phyloP scores from a whole-genome alignment of 2,797 vertebrate species.

The Leptodon cayanensis region DNA sequence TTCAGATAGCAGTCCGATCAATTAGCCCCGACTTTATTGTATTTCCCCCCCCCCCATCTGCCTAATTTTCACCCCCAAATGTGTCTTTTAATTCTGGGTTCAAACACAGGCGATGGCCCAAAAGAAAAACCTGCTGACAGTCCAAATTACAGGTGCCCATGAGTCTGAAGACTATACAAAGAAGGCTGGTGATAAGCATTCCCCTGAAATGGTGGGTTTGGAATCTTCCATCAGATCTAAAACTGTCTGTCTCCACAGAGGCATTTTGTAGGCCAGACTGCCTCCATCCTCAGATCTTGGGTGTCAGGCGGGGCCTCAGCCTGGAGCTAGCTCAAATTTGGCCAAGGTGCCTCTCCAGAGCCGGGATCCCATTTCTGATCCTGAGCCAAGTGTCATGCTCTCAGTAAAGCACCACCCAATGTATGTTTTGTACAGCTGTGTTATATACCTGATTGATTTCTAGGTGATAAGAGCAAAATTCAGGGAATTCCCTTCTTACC shows the following conservation, averaged over 20 bases:
- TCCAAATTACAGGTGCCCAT: not conserved
- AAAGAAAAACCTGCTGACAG: not conserved
- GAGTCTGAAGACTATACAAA: not conserved
- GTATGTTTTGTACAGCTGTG: not conserved
- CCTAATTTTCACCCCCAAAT: not conserved
- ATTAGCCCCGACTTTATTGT: not conserved
- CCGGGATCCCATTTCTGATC: not conserved
- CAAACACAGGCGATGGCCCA: not conserved
- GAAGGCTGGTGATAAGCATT: rapidly evolving
- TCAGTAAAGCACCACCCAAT: rapidly evolving
- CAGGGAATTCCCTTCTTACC: not conserved
- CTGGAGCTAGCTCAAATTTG: not conserved
- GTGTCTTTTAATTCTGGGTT: not conserved
- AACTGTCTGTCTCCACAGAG: not conserved
- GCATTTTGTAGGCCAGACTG: not conserved
- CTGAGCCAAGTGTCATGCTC: rapidly evolving
- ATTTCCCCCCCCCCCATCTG: not conserved
- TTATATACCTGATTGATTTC: not conserved
- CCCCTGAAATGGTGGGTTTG: not conserved
- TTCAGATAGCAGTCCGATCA: not conserved
- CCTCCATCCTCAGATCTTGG: not conserved
- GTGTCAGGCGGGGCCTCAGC: not conserved
- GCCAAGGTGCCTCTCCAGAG: not conserved
- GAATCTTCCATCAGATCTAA: rapidly evolving
- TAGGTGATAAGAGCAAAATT: not conserved